These are phyloP conservation scores for Chaetops frenatus DNA, from an alignment of 2,113 vertebrate genomes.

Conservation along the genomic window DNA sequence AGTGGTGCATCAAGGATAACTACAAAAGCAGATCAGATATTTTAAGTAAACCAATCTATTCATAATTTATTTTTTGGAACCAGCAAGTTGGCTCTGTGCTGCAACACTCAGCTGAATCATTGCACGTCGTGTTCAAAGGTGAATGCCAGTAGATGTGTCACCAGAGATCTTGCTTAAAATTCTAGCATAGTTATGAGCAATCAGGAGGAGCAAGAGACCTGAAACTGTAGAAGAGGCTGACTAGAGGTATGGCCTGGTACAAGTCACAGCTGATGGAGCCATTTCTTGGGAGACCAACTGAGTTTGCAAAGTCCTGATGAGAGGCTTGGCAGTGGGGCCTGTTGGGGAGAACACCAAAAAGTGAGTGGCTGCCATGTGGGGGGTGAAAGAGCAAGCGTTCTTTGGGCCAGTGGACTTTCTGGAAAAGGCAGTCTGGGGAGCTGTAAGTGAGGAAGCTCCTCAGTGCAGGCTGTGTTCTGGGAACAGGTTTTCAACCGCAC, in stretches of 20 bases:
- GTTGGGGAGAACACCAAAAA: background rate
- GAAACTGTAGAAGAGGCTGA: background rate
- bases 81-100: background rate
- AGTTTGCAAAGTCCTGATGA: background rate
- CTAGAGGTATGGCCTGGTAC: background rate
- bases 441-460: background rate
- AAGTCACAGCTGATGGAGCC: background rate
- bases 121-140: background rate
- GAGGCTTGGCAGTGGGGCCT: background rate
- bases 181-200: background rate
- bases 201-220: background rate
- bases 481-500: background rate
- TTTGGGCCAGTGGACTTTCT: background rate
- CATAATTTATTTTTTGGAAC: background rate
- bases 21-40: background rate
- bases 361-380: background rate
- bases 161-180: background rate
- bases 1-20: background rate
- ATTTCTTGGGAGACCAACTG: background rate
- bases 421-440: background rate
- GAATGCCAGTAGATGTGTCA: background rate
- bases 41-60: background rate
- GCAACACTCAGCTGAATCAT: slow-evolving; percentile 9
- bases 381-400: background rate
- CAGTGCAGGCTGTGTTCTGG: fast-evolving